Evolutionary conservation across 2,797 vertebrate species (phyloP), one percentile per base, ranked within the genome.

Genomic region (Pteronotus mesoamericanus): DNA sequence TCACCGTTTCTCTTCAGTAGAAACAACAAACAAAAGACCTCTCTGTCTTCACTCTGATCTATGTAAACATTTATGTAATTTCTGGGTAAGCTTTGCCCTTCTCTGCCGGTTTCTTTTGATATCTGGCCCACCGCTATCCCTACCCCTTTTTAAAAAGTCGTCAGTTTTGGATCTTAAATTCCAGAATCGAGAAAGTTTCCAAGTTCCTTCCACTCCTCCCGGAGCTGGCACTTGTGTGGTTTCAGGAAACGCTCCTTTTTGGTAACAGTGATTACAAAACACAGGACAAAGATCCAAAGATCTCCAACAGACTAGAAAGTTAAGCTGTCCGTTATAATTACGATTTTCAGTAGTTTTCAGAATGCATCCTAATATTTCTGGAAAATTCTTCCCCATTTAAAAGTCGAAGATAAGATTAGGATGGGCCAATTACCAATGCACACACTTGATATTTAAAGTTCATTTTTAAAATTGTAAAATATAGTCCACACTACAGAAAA

Each of bases 81-180:
- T 64, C n/a, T 12, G n/a, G n/a, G 42, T 53, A 83, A 75, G 44
- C 32, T 29, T 37, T 42, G 10, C 44, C 5, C 18, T 44, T 75
- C 21, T 59, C 44, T 51, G 15, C 15, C 75, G 48, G 8, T 24
- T 94, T 91, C 37, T 80, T 78, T 66, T 21, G 1, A 48, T 46
- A 22, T 29, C 12, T 6, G 19, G 34, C 1, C 26, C 32, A 24
- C 26, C 14, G 6, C 7, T 29, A 32, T 6, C 14, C 4, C 10
- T 32, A 21, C 1, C 16, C 22, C 8, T 59, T 64, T 74, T 82
- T 2, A 68, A 75, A 78, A 48, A 39, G 24, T 32, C n/a, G 12
- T 32, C 21, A 84, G 64, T 48, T 95, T 83, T n/a, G 71, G 42
- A 61, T 95, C 71, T 94, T 83, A 91, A 89, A 87, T 77, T 92